A percentile compares a stretch with the other conserved stretches of the same genome.
Conservation (phyloP, 2,888 invertebrate species). For the Drosophila atroscutellata region DNA sequence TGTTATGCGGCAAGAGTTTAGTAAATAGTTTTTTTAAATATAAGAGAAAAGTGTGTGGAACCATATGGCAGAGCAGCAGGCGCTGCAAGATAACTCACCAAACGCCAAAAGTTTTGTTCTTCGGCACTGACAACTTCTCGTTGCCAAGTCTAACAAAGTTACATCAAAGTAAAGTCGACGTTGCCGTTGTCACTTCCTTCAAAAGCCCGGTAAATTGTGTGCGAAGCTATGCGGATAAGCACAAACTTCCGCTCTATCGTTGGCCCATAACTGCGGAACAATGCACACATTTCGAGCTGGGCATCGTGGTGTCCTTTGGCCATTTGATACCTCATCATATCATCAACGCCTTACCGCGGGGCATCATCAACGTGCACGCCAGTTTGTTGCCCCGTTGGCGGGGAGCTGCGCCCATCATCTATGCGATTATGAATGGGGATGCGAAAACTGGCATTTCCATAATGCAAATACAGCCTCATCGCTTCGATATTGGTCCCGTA, state of each 20-base stretch:
- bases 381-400: slow-evolving; percentile 96
- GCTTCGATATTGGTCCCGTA: slow-evolving; percentile 91
- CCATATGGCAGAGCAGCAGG: not conserved
- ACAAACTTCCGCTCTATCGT: slow-evolving; percentile 87
- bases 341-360: slow-evolving; percentile 93
- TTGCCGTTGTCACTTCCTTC: slow-evolving; percentile 91
- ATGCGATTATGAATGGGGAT: slow-evolving; percentile 94
- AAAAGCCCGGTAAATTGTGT: slow-evolving; percentile 88
- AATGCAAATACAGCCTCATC: slow-evolving; percentile 93
- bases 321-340: slow-evolving; percentile 92
- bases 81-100: slow-evolving; percentile 22
- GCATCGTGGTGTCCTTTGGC: slow-evolving; percentile 97
- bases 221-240: slow-evolving; percentile 88
- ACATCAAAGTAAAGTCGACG: slow-evolving; percentile 84
- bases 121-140: slow-evolving; percentile 94
- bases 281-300: slow-evolving; percentile 89
- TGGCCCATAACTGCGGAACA: slow-evolving; percentile 88
- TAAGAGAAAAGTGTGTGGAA: slow-evolving; percentile 73
- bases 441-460: slow-evolving; percentile 92
- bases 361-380: slow-evolving; percentile 97
- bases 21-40: slow-evolving; percentile 74
- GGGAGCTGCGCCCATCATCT: slow-evolving; percentile 96
- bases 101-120: slow-evolving; percentile 89
- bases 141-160: slow-evolving; percentile 88
- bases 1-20: slow-evolving; percentile 52